Base-by-base conservation (phyloP, 2,113 vertebrate species). In the Equus quagga region DNA sequence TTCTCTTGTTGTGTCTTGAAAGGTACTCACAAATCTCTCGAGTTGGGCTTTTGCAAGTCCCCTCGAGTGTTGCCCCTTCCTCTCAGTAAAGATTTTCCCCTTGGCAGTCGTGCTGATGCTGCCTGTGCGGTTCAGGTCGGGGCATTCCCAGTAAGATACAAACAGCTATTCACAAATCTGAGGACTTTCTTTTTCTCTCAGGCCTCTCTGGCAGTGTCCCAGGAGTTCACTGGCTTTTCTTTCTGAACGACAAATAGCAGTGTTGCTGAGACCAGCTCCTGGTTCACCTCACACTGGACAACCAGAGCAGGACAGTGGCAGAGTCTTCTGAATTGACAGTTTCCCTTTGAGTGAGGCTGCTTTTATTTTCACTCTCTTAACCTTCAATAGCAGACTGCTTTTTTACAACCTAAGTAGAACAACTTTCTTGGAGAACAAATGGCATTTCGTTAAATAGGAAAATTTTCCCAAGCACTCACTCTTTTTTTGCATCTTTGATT, bases 171-270 rank as follows among this genome's bases (percentile, higher is more conserved):
- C 97, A 98, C 78, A 96, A 92, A 73, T 96, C 69, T 33, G 56
- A 96, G 96, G 28, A 51, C 82, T 98, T 90, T 79, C 93, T 90
- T 84, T 96, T 96, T 83, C 97, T 96, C 97, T 83, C 93, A 97
- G 98, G 87, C 96, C 76, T 82, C 93, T 93, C 97, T 97, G 92
- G 97, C 98, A 96, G 60, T 33, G 24, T 92, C 85, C 98, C 97
- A 97, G 82, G 94, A 76, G 82, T 92, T 97, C 95, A 78, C 69
- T 97, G 94, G 95, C 89, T 98, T 97, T 97, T 98, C 94, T 49
- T 96, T 85, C 86, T 91, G 60, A n/a, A 9, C 93, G 46, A 72
- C 95, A 96, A 89, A 82, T 96, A 62, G 24, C 95, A 76, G 69
- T 8, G 14, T 75, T 86, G n/a, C 67, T 31, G 24, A 95, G 91